Base-by-base conservation (phyloP, 2,113 vertebrate genomes). In the Dermatemys mawii region DNA sequence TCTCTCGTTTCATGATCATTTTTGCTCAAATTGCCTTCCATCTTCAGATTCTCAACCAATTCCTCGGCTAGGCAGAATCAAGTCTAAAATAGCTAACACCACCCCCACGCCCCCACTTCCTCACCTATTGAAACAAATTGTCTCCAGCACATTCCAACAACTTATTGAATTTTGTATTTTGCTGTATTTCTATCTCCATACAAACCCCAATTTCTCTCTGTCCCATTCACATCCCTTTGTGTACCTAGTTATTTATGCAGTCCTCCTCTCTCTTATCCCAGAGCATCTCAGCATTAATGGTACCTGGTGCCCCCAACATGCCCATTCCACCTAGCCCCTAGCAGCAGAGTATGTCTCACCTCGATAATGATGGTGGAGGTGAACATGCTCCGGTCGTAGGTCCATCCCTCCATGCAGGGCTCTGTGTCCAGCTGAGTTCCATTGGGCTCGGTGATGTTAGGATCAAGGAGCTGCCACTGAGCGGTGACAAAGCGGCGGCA, bases 321-420 rank as follows among this genome's bases (percentile, higher is more conserved):
- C 8, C 21, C 12, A 3, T 3, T 1, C 11, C 89, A 41, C 35
- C 32, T 0, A 0, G 44, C 22, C 51, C 81, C 1, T 8, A 0
- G 57, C 3, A 54, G 6, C 19, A 2, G 17, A 70, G 54, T 29
- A 19, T 35, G 11, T 19, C 63, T 81, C 97, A 98, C 98, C 88
- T 99, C 98, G 26, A 97, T 97, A 92, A 99, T 98, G 16, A 98
- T 98, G 11, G 98, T 98, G 88, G 98, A 96, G 63, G 81, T 98
- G 95, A 96, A 98, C 13, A 98, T 73, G 17, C 95, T 97, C 67
- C 49, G 97, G 76, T 98, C 95, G 17, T 98, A 99, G 13, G 96
- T 95, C 98, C 98, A 99, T 4, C 98, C 98, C 1, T 98, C 98
- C 0, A 3, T 70, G 78, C 98, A 99, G 11, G 84, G 92, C 93